Evolutionary conservation across 2,888 invertebrate species (phyloP).

Genomic region (Panzeria rudis): DNA sequence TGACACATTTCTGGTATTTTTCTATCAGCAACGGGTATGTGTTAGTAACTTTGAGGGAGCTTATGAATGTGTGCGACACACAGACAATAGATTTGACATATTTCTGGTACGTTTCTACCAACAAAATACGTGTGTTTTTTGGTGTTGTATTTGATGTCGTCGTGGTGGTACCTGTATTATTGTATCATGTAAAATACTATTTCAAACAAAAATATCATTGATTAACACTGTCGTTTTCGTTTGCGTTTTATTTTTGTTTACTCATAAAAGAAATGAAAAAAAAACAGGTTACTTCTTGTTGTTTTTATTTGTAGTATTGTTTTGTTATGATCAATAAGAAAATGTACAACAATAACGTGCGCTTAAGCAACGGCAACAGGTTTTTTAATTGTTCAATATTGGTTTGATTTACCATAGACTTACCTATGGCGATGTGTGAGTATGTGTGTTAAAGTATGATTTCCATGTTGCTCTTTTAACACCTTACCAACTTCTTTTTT

Average conservation of each 20-base stretch:
- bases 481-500: conserved; percentile 37
- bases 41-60: no score
- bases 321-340: conserved; percentile 47
- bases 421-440: neutral
- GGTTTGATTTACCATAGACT: conserved; percentile 41
- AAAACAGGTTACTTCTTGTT: conserved; percentile 52
- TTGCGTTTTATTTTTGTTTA: conserved; percentile 52
- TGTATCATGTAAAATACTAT: conserved; percentile 1
- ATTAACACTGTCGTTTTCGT: conserved; percentile 74
- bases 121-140: no score
- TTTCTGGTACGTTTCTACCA: no score
- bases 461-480: conserved; percentile 59
- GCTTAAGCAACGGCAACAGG: conserved; percentile 47
- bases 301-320: conserved; percentile 4
- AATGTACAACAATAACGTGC: conserved; percentile 39
- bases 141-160: no score
- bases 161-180: no score
- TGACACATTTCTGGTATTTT: no score
- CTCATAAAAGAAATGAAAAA: conserved; percentile 11
- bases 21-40: no score
- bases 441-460: conserved; percentile 7
- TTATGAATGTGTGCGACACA: no score
- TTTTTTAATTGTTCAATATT: conserved; percentile 51
- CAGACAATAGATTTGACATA: no score
- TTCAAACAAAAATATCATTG: conserved; percentile 44